These are phyloP conservation scores for Drosophila orena DNA, from an alignment of 1,140 invertebrate species.

Conservation along the genomic window DNA sequence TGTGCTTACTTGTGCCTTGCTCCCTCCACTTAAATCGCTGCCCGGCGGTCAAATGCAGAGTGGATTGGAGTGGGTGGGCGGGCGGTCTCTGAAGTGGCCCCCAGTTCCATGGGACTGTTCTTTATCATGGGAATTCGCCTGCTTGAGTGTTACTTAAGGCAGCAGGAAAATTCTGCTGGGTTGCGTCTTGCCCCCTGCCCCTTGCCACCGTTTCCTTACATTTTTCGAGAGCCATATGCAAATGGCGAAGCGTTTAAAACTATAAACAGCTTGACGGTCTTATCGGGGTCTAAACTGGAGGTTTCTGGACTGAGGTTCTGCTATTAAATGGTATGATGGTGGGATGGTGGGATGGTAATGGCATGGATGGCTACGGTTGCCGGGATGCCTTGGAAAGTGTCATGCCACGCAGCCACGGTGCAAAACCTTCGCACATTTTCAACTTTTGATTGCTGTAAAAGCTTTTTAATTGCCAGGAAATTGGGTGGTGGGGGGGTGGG, in stretches of 20 bases:
- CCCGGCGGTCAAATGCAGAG: constrained; percentile 57
- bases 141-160: constrained; percentile 51
- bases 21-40: constrained; percentile 53
- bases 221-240: constrained; percentile 43
- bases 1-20: constrained; percentile 16
- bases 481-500: background rate
- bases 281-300: constrained; percentile 18
- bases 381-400: constrained; percentile 30
- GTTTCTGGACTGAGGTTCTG: constrained; percentile 2
- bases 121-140: constrained; percentile 69
- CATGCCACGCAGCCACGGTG: constrained; percentile 24
- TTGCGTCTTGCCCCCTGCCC: background rate
- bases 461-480: constrained; percentile 74
- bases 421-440: constrained; percentile 58
- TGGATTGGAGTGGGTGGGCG: constrained; percentile 1
- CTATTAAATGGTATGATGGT: constrained; percentile 1
- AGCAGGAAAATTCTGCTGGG: background rate
- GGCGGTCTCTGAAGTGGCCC: background rate
- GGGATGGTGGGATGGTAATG: too few relatives aligned
- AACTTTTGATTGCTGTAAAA: constrained; percentile 79
- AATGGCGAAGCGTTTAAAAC: constrained; percentile 65
- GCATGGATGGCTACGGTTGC: background rate
- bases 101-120: constrained; percentile 21
- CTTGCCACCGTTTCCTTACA: background rate
- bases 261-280: constrained; percentile 65